phyloP scores from a whole-genome alignment of 2,888 invertebrate genomes.

The Macrophya annulata region DNA sequence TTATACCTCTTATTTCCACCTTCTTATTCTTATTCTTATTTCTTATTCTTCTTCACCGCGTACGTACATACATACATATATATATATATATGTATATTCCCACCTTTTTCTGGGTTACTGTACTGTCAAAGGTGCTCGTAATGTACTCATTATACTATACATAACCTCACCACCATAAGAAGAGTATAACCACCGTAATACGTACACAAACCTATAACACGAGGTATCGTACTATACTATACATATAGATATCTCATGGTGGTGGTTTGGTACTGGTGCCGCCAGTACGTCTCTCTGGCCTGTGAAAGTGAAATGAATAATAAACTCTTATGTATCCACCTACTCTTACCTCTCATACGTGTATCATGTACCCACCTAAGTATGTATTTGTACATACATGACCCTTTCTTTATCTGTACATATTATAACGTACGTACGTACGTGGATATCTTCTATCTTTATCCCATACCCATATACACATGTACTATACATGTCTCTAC shows the following conservation, averaged over 20 bases:
- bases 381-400: too few relatives aligned
- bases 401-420: too few relatives aligned
- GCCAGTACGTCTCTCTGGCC: neutral
- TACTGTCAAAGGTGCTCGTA: neutral
- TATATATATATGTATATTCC: neutral
- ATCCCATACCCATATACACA: too few relatives aligned
- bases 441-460: too few relatives aligned
- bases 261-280: neutral
- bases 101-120: neutral
- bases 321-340: neutral
- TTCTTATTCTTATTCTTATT: neutral
- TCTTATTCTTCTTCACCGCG: too few relatives aligned
- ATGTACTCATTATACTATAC: neutral
- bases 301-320: constrained; percentile 10
- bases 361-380: too few relatives aligned
- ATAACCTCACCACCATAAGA: neutral
- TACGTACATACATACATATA: too few relatives aligned
- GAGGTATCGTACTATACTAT: too few relatives aligned
- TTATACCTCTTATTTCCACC: neutral
- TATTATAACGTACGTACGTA: too few relatives aligned
- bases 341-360: neutral
- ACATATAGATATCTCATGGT: neutral
- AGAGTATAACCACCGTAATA: neutral
- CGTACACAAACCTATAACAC: neutral
- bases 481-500: too few relatives aligned